Base-by-base conservation (phyloP, 2,797 vertebrate species). In the Gymnoscopelus braueri region DNA sequence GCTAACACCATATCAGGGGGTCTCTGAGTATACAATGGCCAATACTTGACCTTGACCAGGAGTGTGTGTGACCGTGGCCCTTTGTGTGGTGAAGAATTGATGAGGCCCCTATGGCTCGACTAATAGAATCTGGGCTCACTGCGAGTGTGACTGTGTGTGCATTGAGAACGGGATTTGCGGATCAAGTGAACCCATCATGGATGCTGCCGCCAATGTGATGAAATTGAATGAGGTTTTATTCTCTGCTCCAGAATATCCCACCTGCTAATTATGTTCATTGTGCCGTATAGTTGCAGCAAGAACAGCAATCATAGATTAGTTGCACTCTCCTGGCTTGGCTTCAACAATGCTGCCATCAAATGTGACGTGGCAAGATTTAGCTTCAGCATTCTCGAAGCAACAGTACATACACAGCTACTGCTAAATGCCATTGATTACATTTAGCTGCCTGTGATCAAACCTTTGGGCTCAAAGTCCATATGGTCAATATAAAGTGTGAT, bases 391-490 rank as follows among this genome's bases (percentile, higher is more conserved):
- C 54, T 60, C 12, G 63, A 73, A 65, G 75, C 26, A 53, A 35
- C 77, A 24, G 61, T 65, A 76, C 35, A 44, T 10, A 24, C 44
- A 39, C 44, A 15, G 23, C 47, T 29, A 47, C 39, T 0, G 3
- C 54, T 75, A 71, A 85, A 78, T 32, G 61, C 57, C 81, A 88
- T 91, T 87, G 88, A 90, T 87, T 74, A 54, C 50, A 60, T 78
- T 69, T 78, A 14, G 63, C 75, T 66, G 39, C 39, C 39, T 44
- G 76, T 71, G 72, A 78, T 60, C 0, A 19, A 58, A 67, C 61
- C 83, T 72, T 63, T 3, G 13, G 86, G 84, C 79, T 80, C 63
- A 1, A 15, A 0, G 5, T 74, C 72, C 87, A 86, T 80, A 82
- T 80, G 79, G 87, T 68, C 53, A 6, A 53, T 65, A 71, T 71